Base-by-base conservation (phyloP, 2,113 vertebrate genomes). In the Tetrao urogallus region DNA sequence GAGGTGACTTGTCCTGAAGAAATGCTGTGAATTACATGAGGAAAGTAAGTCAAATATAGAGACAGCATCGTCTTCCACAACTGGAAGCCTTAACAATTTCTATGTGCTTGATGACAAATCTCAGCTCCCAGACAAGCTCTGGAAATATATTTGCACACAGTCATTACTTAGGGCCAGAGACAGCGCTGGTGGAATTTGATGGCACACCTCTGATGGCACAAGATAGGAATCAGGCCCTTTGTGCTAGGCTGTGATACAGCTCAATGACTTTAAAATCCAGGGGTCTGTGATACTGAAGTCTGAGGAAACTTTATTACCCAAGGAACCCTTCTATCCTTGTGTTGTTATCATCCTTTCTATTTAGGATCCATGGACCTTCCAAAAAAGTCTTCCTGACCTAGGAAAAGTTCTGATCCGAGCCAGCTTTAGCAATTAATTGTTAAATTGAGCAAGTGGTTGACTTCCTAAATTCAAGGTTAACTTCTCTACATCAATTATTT, bases 401-500 rank as follows among this genome's bases (percentile, higher is more conserved):
- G 17, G 25, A 71, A 8, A 12, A 11, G 25, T 20, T 83, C 13
- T 24, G 42, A 60, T 67, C 74, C 16, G 5, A 88, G 28, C 19
- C 86, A 82, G 43, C 5, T 63, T 91, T 81, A 66, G 54, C 56
- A 42, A 13, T 3, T 42, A 42, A 32, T 56, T 77, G 30, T 67
- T 89, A 48, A 74, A 60, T 4, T 22, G 32, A 86, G 72, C 17
- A 2, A 21, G 45, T 1, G 1, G 32, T 54, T 78, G 65, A 43
- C 34, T 71, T 47, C 8, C 20, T 54, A 1, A 13, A 47, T 76
- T 66, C 76, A 69, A 36, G 14, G 36, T 3, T 93, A 73, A 16
- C 57, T 86, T 88, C 71, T 42, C 50, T 57, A 8, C 69, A 67
- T 81, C 92, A 80, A 77, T 88, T 90, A 71, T 85, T 93, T 74